Conservation (phyloP, 2,888 invertebrate species). For the Stomorhina lunata region DNA sequence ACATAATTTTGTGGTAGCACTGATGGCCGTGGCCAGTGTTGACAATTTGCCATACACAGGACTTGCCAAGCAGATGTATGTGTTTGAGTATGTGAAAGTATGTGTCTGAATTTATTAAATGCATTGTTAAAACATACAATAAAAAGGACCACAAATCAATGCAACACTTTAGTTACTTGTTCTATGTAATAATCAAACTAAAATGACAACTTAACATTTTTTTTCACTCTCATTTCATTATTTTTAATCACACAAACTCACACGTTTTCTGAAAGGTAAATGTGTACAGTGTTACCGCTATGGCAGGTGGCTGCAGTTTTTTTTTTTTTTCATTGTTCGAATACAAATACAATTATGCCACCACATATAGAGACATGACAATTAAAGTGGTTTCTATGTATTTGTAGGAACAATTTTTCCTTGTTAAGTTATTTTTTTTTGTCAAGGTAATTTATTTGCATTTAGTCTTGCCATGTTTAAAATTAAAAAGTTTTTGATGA, state of each 20-base stretch:
- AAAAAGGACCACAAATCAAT: conserved; percentile 58
- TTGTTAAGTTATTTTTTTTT: background rate
- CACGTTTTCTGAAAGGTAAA: too few relatives aligned
- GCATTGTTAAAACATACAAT: conserved; percentile 36
- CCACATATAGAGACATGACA: conserved; percentile 2
- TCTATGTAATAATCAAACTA: conserved; percentile 22
- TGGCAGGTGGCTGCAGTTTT: background rate
- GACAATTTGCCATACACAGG: background rate
- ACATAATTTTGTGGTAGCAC: conserved; percentile 32
- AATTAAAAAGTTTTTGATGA: too few relatives aligned
- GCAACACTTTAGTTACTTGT: conserved; percentile 46
- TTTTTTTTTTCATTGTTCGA: background rate
- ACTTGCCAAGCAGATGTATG: background rate
- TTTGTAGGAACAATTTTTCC: background rate
- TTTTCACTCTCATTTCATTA: too few relatives aligned
- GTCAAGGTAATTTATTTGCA: too few relatives aligned
- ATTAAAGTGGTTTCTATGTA: background rate
- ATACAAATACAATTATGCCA: conserved; percentile 25
- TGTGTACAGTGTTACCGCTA: background rate
- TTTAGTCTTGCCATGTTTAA: too few relatives aligned
- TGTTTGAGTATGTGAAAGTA: background rate
- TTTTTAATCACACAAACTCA: background rate
- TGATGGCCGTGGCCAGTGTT: background rate
- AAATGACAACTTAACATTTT: conserved; percentile 51
- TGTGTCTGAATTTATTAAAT: conserved; percentile 19